Evolutionary conservation across 1,140 invertebrate species (phyloP), one percentile per base, ranked within the genome.

Genomic region (Zelostemma sp.): DNA sequence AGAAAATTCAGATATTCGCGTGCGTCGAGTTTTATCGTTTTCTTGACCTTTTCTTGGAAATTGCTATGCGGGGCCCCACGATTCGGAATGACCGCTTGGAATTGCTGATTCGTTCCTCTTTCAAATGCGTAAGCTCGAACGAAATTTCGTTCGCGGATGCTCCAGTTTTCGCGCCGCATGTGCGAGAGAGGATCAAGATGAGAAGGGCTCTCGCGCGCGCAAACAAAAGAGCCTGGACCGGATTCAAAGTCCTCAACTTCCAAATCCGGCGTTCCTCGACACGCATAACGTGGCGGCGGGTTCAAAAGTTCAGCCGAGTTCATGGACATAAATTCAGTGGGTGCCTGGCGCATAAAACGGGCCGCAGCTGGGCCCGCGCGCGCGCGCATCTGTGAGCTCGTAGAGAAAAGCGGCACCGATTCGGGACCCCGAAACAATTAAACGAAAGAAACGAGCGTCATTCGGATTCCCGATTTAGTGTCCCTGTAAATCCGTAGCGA

Each of bases 251-350:
- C 41, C 35, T 31, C 65, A 43, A 63, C 55, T 63, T 63, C 66
- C 66, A 63, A 68, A 68, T 68, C 58, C 54, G 65, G 65, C 53
- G 41, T 38, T 61, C 48, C 51, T 33, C 66, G 67, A 15, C 15
- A 50, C 28, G 40, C 28, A 43, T 43, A 51, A 72, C 62, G 79
- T n/a, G n/a, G 8, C 76, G 72, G 74, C 67, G 76, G 70, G 80
- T 82, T 81, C 78, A 76, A 76, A 62, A 77, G 80, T 82, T 82
- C 80, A 81, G 25, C 58, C 41, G 79, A 80, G 80, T 81, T 82
- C 80, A 82, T 72, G 72, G 68, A 72, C 74, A 75, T 79, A 79
- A 77, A 81, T 80, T 80, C 71, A 66, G 68, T 72, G 70, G 66
- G 70, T 75, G 73, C 75, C n/a, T n/a, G n/a, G 25, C 60, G 64